A percentile compares a stretch with the other conserved stretches of the same genome.
Evolutionary conservation across 2,113 vertebrate species (phyloP).

Genomic region (Lepisosteus oculatus): DNA sequence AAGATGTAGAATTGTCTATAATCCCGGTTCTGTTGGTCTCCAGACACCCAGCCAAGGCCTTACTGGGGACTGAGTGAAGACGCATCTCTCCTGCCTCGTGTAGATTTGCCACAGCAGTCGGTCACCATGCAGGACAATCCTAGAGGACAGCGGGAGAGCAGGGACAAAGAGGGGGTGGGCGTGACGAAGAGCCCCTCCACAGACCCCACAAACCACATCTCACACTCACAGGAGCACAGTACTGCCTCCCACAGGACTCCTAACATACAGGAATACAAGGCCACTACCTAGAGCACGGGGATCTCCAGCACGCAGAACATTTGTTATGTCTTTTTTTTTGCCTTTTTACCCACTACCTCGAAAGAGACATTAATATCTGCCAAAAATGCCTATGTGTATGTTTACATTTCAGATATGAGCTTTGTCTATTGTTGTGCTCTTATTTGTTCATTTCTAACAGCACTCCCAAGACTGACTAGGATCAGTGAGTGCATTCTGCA

Average conservation of each 20-base stretch:
- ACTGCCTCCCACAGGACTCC: slow-evolving; percentile 66
- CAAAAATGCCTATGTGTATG: slow-evolving; percentile 61
- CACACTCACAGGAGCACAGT: slow-evolving; percentile 44
- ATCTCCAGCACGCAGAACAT: slow-evolving; percentile 22
- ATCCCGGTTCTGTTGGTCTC: slow-evolving; percentile 9
- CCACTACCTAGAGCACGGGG: slow-evolving; percentile 45
- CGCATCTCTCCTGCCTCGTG: slow-evolving; percentile 15
- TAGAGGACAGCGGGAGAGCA: slow-evolving; percentile 25
- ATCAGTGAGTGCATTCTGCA: slow-evolving; percentile 16
- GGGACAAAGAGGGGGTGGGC: slow-evolving; percentile 34
- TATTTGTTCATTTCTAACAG: neutral
- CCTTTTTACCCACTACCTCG: slow-evolving; percentile 64
- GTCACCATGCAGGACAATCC: slow-evolving; percentile 48
- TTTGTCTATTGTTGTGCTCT: slow-evolving; percentile 10
- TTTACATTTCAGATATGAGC: slow-evolving; percentile 52
- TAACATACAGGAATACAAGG: slow-evolving; percentile 41
- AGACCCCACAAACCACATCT: neutral
- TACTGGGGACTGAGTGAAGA: slow-evolving; percentile 52
- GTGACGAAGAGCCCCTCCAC: slow-evolving; percentile 21
- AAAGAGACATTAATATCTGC: slow-evolving; percentile 61
- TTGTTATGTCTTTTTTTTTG: slow-evolving; percentile 13
- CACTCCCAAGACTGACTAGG: too few species aligned
- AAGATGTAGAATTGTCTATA: neutral
- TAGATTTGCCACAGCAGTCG: slow-evolving; percentile 32
- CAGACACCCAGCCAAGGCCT: slow-evolving; percentile 50